Evolutionary conservation across 2,113 vertebrate species (phyloP), one percentile per base, ranked within the genome.

Genomic region (Salvelinus namaycush): DNA sequence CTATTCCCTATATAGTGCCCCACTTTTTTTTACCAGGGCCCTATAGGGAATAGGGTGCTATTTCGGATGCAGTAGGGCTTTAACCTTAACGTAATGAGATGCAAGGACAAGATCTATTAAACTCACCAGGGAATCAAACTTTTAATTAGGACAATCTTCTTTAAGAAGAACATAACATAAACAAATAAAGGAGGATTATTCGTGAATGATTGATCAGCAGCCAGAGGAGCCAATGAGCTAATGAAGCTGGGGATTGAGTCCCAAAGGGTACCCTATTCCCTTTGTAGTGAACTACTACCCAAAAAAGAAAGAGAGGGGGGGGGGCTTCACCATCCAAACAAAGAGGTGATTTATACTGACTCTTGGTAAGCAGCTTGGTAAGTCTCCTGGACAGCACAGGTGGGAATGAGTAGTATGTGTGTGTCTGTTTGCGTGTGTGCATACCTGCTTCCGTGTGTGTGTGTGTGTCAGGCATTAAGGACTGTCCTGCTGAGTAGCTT

Each of bases 61-160:
- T 12, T 22, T 44, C 9, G 24, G 6, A 9, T 0, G 0, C 24
- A n/a, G 11, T 8, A 3, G 22, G 14, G 2, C 20, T 34, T 44
- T 39, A 44, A 20, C 68, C 18, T 44, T 44, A 18, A 11, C 20
- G 3, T 69, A 69, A 69, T 31, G 68, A 69, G 68, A 69, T 44
- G n/a, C 68, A 69, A 69, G 34, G 68, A 69, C 68, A 69, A 16
- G 34, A 13, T 69, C 31, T 69, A 44, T 39, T 29, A 69, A 34
- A 34, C 18, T 20, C 68, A 31, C 68, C 34, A 22, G 4, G 31
- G 68, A 48, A n/a, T 69, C 68, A 11, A 39, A 39, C 16, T 69
- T 69, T 69, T 48, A 69, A 69, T 69, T 69, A 69, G 68, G 68
- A 69, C 34, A 69, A 69, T 29, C 68, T 69, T 69, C 27, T 8